These are phyloP conservation scores for Andrena hattorfiana DNA, from an alignment of 2,888 invertebrate species.

Conservation along the genomic window DNA sequence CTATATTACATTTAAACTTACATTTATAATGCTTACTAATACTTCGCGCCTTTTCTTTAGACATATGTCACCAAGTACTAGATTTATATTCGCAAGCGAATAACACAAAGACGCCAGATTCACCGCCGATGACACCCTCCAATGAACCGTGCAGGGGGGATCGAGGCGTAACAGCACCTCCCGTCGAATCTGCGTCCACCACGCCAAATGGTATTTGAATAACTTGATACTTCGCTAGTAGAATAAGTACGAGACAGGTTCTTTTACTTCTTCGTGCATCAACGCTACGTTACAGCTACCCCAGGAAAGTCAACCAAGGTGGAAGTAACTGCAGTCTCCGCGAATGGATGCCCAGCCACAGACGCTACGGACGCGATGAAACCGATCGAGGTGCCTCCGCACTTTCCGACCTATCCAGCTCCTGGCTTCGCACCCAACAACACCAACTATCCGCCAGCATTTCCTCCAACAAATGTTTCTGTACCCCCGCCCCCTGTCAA, in stretches of 20 bases:
- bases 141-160: conserved; percentile 80
- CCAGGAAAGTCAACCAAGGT: conserved; percentile 80
- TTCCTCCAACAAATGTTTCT: conserved; percentile 82
- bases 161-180: conserved; percentile 72
- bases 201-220: conserved; percentile 78
- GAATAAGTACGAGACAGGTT: background rate
- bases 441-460: conserved; percentile 80
- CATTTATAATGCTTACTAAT: background rate
- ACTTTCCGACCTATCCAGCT: conserved; percentile 79
- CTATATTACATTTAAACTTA: conserved; percentile 6
- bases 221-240: background rate
- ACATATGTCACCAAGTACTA: conserved; percentile 97
- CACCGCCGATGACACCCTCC: conserved; percentile 88
- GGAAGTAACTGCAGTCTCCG: conserved; percentile 73
- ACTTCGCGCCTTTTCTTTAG: conserved; percentile 83
- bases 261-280: background rate
- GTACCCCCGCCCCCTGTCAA: conserved; percentile 82
- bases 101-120: conserved; percentile 87
- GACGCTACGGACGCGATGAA: conserved; percentile 78
- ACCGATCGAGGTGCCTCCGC: conserved; percentile 78
- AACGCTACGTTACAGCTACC: conserved; percentile 60
- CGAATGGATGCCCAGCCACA: conserved; percentile 79
- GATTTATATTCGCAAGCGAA: conserved; percentile 95
- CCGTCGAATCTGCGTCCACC: conserved; percentile 77
- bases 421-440: conserved; percentile 75